Conservation (phyloP, 1,140 invertebrate species). For the Oryctes rhinoceros region DNA sequence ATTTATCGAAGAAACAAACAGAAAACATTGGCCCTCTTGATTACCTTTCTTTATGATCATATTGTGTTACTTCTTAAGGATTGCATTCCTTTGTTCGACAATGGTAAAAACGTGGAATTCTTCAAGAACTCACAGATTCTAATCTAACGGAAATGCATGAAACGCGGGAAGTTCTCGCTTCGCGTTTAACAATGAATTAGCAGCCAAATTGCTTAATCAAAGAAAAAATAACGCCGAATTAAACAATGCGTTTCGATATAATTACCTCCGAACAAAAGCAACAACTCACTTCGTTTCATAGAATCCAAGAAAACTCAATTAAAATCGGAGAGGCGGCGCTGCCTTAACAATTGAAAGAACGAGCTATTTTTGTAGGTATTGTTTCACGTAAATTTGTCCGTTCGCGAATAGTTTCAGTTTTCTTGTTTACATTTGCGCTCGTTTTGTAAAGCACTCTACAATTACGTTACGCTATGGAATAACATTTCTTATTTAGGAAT, state of each 20-base stretch:
- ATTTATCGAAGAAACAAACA: too few relatives aligned
- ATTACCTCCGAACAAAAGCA: slow-evolving; percentile 27
- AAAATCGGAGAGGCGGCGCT: slow-evolving; percentile 7
- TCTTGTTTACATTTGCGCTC: neutral
- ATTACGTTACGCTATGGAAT: neutral
- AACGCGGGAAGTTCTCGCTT: neutral
- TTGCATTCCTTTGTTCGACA: too few relatives aligned
- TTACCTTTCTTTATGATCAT: too few relatives aligned
- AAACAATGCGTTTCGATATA: slow-evolving; percentile 32
- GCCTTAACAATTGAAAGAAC: slow-evolving; percentile 5
- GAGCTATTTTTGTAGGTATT: slow-evolving; percentile 18
- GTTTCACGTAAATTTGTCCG: slow-evolving; percentile 25
- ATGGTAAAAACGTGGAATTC: too few relatives aligned
- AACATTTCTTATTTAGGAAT: too few relatives aligned
- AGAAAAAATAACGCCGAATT: slow-evolving; percentile 27
- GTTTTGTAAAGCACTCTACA: neutral
- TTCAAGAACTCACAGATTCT: neutral
- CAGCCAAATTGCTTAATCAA: slow-evolving; percentile 31
- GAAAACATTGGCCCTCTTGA: too few relatives aligned
- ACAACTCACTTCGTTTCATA: slow-evolving; percentile 1
- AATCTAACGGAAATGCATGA: neutral
- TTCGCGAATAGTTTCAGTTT: slow-evolving; percentile 26
- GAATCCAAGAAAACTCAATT: slow-evolving; percentile 18
- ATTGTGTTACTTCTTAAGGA: too few relatives aligned
- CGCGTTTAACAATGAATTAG: neutral